Conservation (phyloP, 2,797 vertebrate genomes). For the Sternarchorhynchus goeldii region DNA sequence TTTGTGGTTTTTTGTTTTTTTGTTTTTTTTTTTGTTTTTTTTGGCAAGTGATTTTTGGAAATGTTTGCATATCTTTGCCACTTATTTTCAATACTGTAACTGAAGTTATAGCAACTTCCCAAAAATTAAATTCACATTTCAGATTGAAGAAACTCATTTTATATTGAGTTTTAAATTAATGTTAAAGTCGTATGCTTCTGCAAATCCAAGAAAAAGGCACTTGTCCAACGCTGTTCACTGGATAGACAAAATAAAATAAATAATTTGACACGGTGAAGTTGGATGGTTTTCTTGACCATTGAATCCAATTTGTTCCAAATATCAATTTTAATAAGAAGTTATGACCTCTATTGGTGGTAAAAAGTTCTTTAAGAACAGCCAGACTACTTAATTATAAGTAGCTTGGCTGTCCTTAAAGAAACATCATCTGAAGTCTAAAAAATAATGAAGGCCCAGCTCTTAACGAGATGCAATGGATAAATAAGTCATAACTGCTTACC, state of each 20-base stretch:
- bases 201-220: conserved; percentile 10
- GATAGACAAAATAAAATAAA: conserved; percentile 5
- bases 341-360: not conserved
- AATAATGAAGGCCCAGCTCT: not conserved
- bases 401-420: not conserved
- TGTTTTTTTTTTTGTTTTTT: too few relatives aligned
- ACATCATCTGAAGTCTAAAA: not conserved
- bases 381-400: not conserved
- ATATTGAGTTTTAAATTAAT: not conserved
- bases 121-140: not conserved
- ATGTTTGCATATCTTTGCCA: too few relatives aligned
- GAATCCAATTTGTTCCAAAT: conserved; percentile 21
- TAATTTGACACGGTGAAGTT: conserved; percentile 27
- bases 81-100: too few relatives aligned
- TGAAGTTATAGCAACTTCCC: too few relatives aligned
- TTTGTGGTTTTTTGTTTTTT: too few relatives aligned
- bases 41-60: too few relatives aligned
- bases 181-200: not conserved
- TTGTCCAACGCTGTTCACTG: not conserved
- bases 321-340: conserved; percentile 10
- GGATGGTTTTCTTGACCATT: conserved; percentile 4
- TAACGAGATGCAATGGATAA: not conserved
- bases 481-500: too few relatives aligned
- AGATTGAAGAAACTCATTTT: not conserved
- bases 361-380: conserved; percentile 10